phyloP scores from a whole-genome alignment of 2,113 vertebrate species.

The Gallinago undulata region DNA sequence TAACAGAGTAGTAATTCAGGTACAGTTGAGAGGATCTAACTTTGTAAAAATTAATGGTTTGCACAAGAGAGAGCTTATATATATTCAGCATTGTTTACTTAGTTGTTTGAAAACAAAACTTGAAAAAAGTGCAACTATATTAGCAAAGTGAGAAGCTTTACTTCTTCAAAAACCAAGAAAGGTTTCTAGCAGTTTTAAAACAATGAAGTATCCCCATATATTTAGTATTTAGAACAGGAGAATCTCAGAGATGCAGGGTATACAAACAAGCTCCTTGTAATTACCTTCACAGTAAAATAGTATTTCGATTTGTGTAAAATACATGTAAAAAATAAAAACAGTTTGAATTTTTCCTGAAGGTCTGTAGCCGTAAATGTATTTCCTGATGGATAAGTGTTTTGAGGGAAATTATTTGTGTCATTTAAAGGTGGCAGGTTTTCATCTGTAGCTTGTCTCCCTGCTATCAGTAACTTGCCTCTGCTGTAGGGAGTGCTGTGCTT shows the following conservation, averaged over 20 bases:
- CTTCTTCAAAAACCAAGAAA: neutral
- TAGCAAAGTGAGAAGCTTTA: neutral
- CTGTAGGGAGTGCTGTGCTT: slow-evolving; percentile 7
- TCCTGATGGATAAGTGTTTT: neutral
- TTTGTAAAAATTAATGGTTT: neutral
- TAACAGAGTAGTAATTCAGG: neutral
- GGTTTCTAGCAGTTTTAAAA: neutral
- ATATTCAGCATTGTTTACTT: neutral
- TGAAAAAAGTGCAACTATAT: neutral
- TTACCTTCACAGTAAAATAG: neutral
- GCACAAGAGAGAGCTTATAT: neutral
- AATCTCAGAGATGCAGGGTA: neutral
- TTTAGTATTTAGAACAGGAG: neutral
- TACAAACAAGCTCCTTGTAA: neutral
- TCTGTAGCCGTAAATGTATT: neutral
- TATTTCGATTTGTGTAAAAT: neutral
- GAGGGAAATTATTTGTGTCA: neutral
- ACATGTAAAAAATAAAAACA: neutral
- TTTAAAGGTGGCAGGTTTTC: neutral
- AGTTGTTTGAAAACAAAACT: neutral
- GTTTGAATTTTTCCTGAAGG: neutral
- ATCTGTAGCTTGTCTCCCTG: neutral
- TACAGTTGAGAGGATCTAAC: neutral
- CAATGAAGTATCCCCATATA: neutral
- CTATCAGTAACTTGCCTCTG: neutral